Evolutionary conservation across 2,797 vertebrate species (phyloP), one percentile per base, ranked within the genome.

Genomic region (Pangasius djambal): DNA sequence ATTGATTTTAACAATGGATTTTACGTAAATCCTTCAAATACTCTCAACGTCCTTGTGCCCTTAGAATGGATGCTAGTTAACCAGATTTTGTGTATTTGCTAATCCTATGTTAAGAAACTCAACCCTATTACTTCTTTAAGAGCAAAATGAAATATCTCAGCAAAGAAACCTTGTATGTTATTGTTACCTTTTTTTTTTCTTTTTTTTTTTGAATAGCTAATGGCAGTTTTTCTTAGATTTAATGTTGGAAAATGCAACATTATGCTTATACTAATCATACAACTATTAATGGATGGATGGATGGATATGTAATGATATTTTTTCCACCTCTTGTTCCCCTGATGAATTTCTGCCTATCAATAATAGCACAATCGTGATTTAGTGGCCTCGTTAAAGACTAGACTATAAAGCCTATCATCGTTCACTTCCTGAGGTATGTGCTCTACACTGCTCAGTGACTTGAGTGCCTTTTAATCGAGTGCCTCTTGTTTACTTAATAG

Each of bases 391-490:
- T 22, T 57, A 55, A 31, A 20, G 52, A 16, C 52, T 20, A 37
- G 37, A 59, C 15, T 34, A 57, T 34, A 34, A 81, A 77, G 50
- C n/a, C 31, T 57, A 34, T 34, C 18, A 81, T 22, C 3, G 0
- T 83, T 37, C 57, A 9, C 34, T 83, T 83, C 37, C 34, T 63
- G 34, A 44, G 57, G 9, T 40, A 44, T 37, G 10, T 15, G 57
- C 10, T 44, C 12, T 28, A 4, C 34, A 13, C 20, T 12, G n/a
- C 31, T 81, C 79, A 25, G 55, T 12, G 1, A 28, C 81, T 63
- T 63, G 22, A 83, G 81, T 28, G 81, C 22, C 57, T 83, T 40
- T 83, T 44, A 83, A 83, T 84, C 44, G 18, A 84, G 40, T 69
- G 63, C 61, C 44, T 84, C 61, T 84, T 84, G 63, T 67, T 67